Conservation (phyloP, 2,888 invertebrate species). For the Drosophila vallismaia region DNA sequence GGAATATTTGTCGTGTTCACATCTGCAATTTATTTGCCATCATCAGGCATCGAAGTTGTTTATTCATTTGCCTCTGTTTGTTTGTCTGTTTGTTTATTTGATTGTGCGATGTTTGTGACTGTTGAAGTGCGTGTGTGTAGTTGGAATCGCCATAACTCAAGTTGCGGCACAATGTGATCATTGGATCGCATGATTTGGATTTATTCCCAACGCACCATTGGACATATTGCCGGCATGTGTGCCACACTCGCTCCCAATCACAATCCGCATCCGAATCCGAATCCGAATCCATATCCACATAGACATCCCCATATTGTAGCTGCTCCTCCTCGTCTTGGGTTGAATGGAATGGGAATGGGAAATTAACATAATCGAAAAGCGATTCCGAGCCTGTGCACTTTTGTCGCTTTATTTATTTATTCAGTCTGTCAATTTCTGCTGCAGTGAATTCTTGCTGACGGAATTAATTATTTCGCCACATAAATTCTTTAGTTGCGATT, state of each 20-base stretch:
- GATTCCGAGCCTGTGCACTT: slow-evolving; percentile 54
- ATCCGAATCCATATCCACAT: slow-evolving; percentile 17
- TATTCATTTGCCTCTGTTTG: slow-evolving; percentile 49
- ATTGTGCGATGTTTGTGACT: slow-evolving; percentile 15
- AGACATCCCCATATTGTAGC: slow-evolving; percentile 20
- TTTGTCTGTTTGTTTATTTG: slow-evolving; percentile 27
- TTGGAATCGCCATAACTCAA: slow-evolving; percentile 70
- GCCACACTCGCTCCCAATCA: slow-evolving; percentile 62
- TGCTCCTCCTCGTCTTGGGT: slow-evolving; percentile 38
- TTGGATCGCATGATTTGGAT: slow-evolving; percentile 80
- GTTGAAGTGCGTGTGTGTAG: slow-evolving; percentile 4
- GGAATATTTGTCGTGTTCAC: slow-evolving; percentile 60
- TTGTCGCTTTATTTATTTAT: slow-evolving; percentile 54
- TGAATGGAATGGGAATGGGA: slow-evolving; percentile 54
- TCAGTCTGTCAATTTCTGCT: slow-evolving; percentile 65
- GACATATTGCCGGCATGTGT: slow-evolving; percentile 80
- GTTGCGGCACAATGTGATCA: slow-evolving; percentile 77
- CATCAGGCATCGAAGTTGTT: slow-evolving; percentile 58
- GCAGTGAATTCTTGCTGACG: slow-evolving; percentile 64
- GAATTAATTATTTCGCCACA: slow-evolving; percentile 81
- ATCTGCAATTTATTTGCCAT: slow-evolving; percentile 70
- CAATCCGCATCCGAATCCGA: slow-evolving; percentile 18
- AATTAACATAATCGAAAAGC: slow-evolving; percentile 80
- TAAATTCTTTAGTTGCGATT: slow-evolving; percentile 60
- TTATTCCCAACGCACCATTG: slow-evolving; percentile 75